A percentile compares a stretch with the other conserved stretches of the same genome.
phyloP scores from a whole-genome alignment of 2,113 vertebrate genomes.

The Elephas maximus region DNA sequence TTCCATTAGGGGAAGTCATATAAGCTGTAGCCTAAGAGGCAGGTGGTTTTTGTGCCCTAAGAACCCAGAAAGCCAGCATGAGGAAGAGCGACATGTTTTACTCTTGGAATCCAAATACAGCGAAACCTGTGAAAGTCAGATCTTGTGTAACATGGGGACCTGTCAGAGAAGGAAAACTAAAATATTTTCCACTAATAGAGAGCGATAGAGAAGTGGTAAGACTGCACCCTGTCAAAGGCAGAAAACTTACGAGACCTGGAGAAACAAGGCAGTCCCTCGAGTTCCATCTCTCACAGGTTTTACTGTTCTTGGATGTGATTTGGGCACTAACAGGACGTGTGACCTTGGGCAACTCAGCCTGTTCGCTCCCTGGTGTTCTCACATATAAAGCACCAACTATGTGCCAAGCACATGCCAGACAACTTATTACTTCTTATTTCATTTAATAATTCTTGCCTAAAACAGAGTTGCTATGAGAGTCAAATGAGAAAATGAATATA shows the following conservation, averaged over 20 bases:
- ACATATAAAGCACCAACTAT: not conserved
- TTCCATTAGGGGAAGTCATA: not conserved
- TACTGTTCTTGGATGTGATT: not conserved
- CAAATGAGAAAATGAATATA: not conserved
- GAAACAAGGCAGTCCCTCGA: not conserved
- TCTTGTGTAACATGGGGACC: not conserved
- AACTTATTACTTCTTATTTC: not conserved
- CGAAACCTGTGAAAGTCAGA: not conserved
- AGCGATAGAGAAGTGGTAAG: not conserved
- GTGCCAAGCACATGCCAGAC: not conserved
- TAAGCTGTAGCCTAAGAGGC: not conserved
- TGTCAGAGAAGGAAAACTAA: not conserved
- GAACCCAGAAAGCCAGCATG: not conserved
- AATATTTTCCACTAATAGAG: not conserved
- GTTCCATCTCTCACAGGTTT: not conserved
- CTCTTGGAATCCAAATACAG: not conserved
- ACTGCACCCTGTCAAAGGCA: not conserved
- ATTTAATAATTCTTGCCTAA: conserved; percentile 7
- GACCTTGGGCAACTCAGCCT: not conserved
- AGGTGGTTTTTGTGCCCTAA: not conserved
- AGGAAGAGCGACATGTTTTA: not conserved
- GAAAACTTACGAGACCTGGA: not conserved
- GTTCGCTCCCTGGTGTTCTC: not conserved
- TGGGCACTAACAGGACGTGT: not conserved
- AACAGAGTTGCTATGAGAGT: not conserved